Base-by-base conservation (phyloP, 2,888 invertebrate genomes). In the Drosophila ezoana region DNA sequence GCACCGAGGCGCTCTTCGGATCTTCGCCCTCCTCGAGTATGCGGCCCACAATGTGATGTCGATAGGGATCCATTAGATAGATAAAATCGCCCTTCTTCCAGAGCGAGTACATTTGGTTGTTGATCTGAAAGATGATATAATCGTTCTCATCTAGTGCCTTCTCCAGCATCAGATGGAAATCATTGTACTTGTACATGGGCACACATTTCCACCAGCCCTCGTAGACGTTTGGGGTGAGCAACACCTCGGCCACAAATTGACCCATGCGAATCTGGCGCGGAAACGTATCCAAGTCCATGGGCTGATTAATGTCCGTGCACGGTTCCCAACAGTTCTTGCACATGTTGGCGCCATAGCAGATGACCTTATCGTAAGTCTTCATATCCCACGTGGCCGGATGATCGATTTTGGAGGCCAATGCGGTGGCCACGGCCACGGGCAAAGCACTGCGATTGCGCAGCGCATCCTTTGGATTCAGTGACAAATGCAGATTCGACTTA, bases 31-130 rank as follows among this genome's bases (percentile, higher is more conserved):
- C 82, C 41, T 77, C 79, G 33, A 82, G 56, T 14, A 82, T 76
- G 23, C 72, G 75, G 1, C 91, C 91, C 11, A 85, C 74, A 5
- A 90, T 84, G 0, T 89, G 74, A 69, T 92, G 92, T 0, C 88
- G 82, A 76, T 90, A 92, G 1, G 92, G 91, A 80, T 92, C 91
- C 65, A 92, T 79, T 0, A 92, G 48, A 35, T 92, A 92, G 45
- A 89, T 88, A 20, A 90, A 91, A 0, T 78, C 72, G 0, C 86
- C 72, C 49, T 90, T 90, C 51, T 84, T 89, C 91, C 91, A 91
- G n/a, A 92, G 37, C 4, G 90, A 90, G 54, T 91, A 92, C 61
- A 85, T 87, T 60, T 90, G 90, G 41, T 87, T 79, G 66, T 90
- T 90, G 33, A 92, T 89, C 77, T 92, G 90, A 3, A 92, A 66